phyloP scores from a whole-genome alignment of 2,888 invertebrate genomes.

The Dioctria rufipes region DNA sequence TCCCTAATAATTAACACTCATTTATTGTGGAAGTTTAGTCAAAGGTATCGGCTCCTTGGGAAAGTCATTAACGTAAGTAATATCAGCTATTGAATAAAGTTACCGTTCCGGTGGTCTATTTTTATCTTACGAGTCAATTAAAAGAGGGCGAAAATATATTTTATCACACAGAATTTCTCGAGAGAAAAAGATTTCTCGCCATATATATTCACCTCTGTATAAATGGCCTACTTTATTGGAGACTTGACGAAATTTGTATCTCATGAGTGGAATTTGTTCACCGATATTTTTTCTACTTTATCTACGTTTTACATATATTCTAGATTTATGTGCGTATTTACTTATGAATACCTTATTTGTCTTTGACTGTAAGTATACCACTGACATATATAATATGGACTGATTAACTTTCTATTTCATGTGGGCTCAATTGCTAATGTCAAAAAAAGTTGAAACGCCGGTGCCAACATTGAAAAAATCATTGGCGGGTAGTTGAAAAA shows the following conservation, averaged over 20 bases:
- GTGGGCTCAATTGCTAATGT: too few species aligned
- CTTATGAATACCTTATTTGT: too few species aligned
- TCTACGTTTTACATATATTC: too few species aligned
- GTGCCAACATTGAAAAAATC: too few species aligned
- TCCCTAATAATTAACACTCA: conserved; percentile 39
- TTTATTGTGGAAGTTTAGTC: conserved; percentile 27
- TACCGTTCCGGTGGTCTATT: conserved; percentile 11
- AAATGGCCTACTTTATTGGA: background rate
- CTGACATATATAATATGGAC: too few species aligned
- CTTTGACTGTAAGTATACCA: too few species aligned
- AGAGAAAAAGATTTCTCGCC: background rate
- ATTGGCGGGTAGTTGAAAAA: too few species aligned
- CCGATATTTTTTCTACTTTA: too few species aligned
- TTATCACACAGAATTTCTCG: background rate
- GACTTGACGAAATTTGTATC: background rate
- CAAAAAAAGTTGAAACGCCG: too few species aligned
- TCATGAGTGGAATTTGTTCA: background rate
- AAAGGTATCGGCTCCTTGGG: conserved; percentile 33
- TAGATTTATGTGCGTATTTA: too few species aligned
- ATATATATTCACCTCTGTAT: background rate
- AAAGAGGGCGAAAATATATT: conserved; percentile 19
- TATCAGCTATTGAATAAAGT: conserved; percentile 43
- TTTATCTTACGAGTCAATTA: conserved; percentile 9
- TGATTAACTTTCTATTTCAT: too few species aligned
- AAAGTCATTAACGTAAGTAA: conserved; percentile 36